Percentiles rank a stretch among this genome's conserved stretches.
phyloP scores from a whole-genome alignment of 2,113 vertebrate genomes.

The Cygnus buccinator region DNA sequence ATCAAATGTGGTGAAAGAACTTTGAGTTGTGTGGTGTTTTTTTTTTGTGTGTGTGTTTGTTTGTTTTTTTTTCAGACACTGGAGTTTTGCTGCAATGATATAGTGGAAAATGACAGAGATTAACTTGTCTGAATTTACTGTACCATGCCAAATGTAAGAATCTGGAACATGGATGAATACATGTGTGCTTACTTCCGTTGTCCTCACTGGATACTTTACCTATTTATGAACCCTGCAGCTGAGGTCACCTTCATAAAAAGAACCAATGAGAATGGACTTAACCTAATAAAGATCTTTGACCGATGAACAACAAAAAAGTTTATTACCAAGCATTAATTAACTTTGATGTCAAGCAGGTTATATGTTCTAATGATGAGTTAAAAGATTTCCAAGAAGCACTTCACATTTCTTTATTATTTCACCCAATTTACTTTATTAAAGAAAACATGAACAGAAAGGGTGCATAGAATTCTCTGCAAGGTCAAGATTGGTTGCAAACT shows the following conservation, averaged over 20 bases:
- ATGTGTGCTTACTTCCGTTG: background rate
- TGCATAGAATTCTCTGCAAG: background rate
- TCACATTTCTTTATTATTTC: background rate
- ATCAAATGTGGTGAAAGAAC: background rate
- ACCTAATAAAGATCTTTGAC: background rate
- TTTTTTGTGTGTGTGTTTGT: too few relatives aligned
- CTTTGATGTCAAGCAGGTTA: background rate
- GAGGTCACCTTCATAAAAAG: background rate
- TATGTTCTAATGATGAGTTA: background rate
- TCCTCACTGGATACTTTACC: background rate
- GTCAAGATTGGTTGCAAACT: background rate
- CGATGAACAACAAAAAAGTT: background rate
- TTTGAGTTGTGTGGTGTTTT: background rate
- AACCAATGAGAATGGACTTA: background rate
- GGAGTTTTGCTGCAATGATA: background rate
- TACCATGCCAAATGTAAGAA: background rate
- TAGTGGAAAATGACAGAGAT: background rate
- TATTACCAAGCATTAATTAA: background rate
- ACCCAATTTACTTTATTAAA: background rate
- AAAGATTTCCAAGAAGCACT: background rate
- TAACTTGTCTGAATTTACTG: background rate
- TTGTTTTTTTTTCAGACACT: background rate
- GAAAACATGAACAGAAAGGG: background rate
- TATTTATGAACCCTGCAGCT: background rate
- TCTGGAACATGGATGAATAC: background rate